Percentiles rank a stretch among this genome's conserved stretches.
Evolutionary conservation across 2,888 invertebrate genomes (phyloP).

Genomic region (Torymus texanus): DNA sequence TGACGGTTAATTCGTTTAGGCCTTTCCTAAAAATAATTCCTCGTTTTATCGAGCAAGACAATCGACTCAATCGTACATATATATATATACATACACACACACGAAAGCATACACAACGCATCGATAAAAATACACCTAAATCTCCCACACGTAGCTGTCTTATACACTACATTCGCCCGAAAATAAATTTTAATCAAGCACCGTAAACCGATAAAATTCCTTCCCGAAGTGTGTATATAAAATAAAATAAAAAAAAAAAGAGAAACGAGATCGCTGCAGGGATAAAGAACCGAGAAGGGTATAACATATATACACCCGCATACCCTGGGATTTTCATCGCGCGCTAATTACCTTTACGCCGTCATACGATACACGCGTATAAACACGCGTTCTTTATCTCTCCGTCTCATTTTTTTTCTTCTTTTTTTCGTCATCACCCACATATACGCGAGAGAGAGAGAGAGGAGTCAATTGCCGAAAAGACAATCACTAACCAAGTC

Average conservation of each 20-base stretch:
- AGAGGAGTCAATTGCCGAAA: slow-evolving; percentile 66
- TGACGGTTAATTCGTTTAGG: too few species aligned
- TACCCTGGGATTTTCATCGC: slow-evolving; percentile 41
- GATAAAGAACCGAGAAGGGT: background rate
- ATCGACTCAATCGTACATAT: too few species aligned
- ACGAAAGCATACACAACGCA: too few species aligned
- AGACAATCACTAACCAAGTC: slow-evolving; percentile 72
- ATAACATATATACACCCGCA: slow-evolving; percentile 29
- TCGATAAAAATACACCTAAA: too few species aligned
- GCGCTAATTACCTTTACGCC: slow-evolving; percentile 45
- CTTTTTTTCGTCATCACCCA: slow-evolving; percentile 28
- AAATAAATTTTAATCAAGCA: slow-evolving; percentile 43
- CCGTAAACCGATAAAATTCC: too few species aligned
- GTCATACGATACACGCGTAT: slow-evolving; percentile 53
- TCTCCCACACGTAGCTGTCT: background rate
- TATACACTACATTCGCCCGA: background rate
- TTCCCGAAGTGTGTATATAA: background rate
- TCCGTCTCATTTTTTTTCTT: background rate
- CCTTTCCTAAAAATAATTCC: too few species aligned
- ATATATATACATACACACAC: too few species aligned
- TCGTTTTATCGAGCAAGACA: too few species aligned
- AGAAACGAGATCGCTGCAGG: background rate
- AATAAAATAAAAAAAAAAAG: slow-evolving; percentile 8
- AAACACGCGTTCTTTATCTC: slow-evolving; percentile 23
- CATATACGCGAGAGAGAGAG: background rate